Percentiles rank a stretch among this genome's conserved stretches.
Evolutionary conservation across 2,797 vertebrate genomes (phyloP).

Genomic region (Falco concolor): DNA sequence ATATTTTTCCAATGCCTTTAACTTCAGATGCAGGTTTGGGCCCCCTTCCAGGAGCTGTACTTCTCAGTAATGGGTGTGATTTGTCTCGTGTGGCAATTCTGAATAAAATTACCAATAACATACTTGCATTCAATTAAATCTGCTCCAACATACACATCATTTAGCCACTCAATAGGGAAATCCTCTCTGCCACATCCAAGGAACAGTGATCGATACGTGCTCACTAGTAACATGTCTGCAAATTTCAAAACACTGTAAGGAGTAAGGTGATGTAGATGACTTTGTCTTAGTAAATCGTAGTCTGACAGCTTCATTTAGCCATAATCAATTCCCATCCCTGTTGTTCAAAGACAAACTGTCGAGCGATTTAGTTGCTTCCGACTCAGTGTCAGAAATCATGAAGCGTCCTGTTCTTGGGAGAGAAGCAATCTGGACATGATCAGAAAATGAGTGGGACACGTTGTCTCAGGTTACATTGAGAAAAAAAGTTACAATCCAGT

Average conservation of each 20-base stretch:
- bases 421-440: not conserved
- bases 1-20: not conserved
- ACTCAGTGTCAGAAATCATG: constrained; percentile 33
- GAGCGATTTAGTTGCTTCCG: not conserved
- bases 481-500: not conserved
- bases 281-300: constrained; percentile 36
- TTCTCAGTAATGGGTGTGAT: not conserved
- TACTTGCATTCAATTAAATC: constrained; percentile 15
- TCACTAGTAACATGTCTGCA: not conserved
- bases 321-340: not conserved
- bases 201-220: not conserved
- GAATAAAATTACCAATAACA: constrained; percentile 30
- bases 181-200: not conserved
- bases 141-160: not conserved
- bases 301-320: constrained; percentile 16
- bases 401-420: not conserved
- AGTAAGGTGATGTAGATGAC: constrained; percentile 8
- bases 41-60: not conserved
- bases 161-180: constrained; percentile 30
- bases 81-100: not conserved
- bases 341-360: constrained; percentile 24
- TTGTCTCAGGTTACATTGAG: not conserved
- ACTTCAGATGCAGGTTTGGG: not conserved
- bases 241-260: not conserved
- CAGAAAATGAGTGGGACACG: not conserved